Base-by-base conservation (phyloP, 2,113 vertebrate species). In the Aldabrachelys gigantea region DNA sequence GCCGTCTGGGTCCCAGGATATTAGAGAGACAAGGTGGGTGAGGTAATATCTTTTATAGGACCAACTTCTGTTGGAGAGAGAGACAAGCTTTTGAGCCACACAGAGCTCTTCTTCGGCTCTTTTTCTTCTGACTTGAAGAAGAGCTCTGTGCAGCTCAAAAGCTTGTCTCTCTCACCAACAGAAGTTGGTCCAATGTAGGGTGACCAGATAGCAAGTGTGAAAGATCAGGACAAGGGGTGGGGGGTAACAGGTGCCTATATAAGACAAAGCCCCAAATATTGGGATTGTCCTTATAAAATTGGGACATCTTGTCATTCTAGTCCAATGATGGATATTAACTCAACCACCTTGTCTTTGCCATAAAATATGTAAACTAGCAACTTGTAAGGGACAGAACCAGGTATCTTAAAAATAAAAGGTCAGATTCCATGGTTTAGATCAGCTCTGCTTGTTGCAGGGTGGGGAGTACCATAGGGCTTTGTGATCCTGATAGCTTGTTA, bases 321-420 rank as follows among this genome's bases (percentile, higher is more conserved):
- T 59, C 27, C 19, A 72, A 22, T 72, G 65, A 38, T 38, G n/a
- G 65, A 72, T n/a, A 72, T n/a, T 38, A 9, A 21, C 65, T 10
- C 65, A 72, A 72, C 19, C 19, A 38, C 35, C 17, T n/a, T 35
- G 62, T 35, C 31, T 95, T 5, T 57, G 2, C 35, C 44, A 52
- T 72, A 62, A 59, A 56, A 89, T 91, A 59, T n/a, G 95, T 95
- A 95, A 95, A 94, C 81, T 96, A 90, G 81, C 94, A 97, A 94
- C 84, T 94, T 2, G 88, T 94, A 94, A 97, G 94, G 41, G 13
- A 90, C 93, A 84, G 80, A 90, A 92, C 83, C 92, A 82, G 8
- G 82, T 41, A 95, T 91, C 92, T 96, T 84, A 89, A 25, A 89
- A 53, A 90, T 84, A 91, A 44, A 27, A 24, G 11, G 24, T 8